Conservation (phyloP, 2,113 vertebrate genomes). For the Onychostruthus taczanowskii region DNA sequence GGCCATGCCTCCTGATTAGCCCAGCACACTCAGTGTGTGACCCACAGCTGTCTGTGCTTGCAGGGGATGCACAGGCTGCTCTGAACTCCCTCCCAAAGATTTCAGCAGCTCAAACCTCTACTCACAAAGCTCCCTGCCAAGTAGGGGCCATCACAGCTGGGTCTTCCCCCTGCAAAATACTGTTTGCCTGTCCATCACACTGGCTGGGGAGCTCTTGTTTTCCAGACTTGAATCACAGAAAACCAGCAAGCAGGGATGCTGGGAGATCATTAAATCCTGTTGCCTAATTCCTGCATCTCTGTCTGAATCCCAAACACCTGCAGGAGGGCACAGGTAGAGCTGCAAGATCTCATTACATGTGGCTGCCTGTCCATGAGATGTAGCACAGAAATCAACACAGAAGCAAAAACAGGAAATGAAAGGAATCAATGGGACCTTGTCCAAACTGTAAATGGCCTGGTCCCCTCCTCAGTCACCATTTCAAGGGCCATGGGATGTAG, state of each 20-base stretch:
- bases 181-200: not conserved
- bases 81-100: not conserved
- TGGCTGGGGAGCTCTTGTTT: not conserved
- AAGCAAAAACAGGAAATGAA: not conserved
- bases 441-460: not conserved
- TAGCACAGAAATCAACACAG: not conserved
- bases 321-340: not conserved
- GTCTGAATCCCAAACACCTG: constrained; percentile 1
- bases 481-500: not conserved
- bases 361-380: not conserved
- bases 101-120: not conserved
- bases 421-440: not conserved
- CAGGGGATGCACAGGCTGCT: not conserved
- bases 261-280: not conserved
- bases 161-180: not conserved
- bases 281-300: not conserved
- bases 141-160: too few species aligned
- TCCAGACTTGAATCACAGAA: not conserved
- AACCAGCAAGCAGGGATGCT: not conserved
- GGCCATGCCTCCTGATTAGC: not conserved
- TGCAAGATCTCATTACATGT: not conserved
- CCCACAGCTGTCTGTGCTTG: not conserved
- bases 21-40: not conserved
- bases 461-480: not conserved
- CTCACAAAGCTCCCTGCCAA: not conserved